These are phyloP conservation scores for Nicator chloris DNA, from an alignment of 2,113 vertebrate genomes.

Conservation along the genomic window DNA sequence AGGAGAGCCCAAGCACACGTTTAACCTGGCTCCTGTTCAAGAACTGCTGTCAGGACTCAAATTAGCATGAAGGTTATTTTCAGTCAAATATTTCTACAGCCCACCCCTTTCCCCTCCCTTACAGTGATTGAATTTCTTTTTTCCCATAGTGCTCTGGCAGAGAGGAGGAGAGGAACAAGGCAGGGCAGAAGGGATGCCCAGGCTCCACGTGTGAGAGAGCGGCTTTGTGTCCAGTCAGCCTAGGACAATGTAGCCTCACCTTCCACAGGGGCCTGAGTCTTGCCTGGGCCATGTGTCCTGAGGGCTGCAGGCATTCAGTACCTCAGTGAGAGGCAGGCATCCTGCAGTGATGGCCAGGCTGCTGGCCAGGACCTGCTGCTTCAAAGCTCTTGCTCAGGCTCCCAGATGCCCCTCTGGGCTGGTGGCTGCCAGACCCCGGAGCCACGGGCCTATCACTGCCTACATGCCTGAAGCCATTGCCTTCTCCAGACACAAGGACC, in stretches of 20 bases:
- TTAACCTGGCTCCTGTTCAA: not conserved
- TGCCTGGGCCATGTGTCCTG: fast-evolving
- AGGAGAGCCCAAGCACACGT: not conserved
- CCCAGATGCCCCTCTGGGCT: not conserved
- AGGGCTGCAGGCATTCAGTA: not conserved
- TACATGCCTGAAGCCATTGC: conserved; percentile 74
- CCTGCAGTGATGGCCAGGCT: not conserved
- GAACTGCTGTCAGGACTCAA: not conserved
- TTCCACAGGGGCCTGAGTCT: not conserved
- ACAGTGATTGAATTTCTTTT: conserved; percentile 42
- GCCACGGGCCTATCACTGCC: conserved; percentile 22
- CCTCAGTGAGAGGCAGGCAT: not conserved
- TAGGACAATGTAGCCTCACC: fast-evolving
- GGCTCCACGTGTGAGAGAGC: not conserved
- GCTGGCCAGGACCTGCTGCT: conserved; percentile 4
- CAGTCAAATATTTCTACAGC: conserved; percentile 17
- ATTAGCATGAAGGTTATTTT: conserved; percentile 57
- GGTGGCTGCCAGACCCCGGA: not conserved
- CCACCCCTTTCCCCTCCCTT: conserved; percentile 16
- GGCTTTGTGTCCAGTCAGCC: not conserved
- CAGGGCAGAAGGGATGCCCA: fast-evolving
- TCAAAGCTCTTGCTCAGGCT: not conserved
- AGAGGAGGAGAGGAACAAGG: not conserved
- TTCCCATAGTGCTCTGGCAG: not conserved
- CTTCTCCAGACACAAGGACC: conserved; percentile 57